These are phyloP conservation scores for Dynastes grantii DNA, from an alignment of 2,888 invertebrate genomes.

Conservation along the genomic window DNA sequence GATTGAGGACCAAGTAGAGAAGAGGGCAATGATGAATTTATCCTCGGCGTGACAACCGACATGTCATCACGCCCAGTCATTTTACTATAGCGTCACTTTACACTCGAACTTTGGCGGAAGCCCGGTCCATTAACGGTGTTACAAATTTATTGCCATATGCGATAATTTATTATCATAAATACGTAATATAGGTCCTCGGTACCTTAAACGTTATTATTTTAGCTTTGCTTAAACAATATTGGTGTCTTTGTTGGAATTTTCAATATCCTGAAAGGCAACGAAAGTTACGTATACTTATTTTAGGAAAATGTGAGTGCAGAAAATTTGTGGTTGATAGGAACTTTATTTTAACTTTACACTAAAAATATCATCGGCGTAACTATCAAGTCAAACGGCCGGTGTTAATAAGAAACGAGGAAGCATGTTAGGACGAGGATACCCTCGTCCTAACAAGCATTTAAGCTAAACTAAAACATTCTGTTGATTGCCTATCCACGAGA, in stretches of 20 bases:
- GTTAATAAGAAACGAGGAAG: too few species aligned
- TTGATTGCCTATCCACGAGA: too few species aligned
- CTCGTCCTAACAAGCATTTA: too few species aligned
- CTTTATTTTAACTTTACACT: too few species aligned
- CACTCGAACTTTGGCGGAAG: slow-evolving; percentile 58
- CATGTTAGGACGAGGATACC: too few species aligned
- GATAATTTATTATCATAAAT: slow-evolving; percentile 50
- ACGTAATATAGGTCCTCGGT: not conserved
- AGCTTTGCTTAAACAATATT: not conserved
- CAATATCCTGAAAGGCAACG: too few species aligned
- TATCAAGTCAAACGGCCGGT: too few species aligned
- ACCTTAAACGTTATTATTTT: not conserved
- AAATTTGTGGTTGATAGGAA: too few species aligned
- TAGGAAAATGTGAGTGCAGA: too few species aligned
- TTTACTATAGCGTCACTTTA: slow-evolving; percentile 64
- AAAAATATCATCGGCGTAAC: too few species aligned
- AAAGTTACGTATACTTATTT: too few species aligned
- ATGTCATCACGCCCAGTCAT: slow-evolving; percentile 66
- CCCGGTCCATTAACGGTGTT: slow-evolving; percentile 57
- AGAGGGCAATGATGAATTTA: slow-evolving; percentile 54
- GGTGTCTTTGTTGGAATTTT: not conserved
- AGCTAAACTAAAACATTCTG: too few species aligned
- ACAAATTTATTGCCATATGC: slow-evolving; percentile 51
- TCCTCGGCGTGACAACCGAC: slow-evolving; percentile 56
- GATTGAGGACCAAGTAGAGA: slow-evolving; percentile 51